phyloP scores from a whole-genome alignment of 2,888 invertebrate genomes.

The Cosmopolites sordidus region DNA sequence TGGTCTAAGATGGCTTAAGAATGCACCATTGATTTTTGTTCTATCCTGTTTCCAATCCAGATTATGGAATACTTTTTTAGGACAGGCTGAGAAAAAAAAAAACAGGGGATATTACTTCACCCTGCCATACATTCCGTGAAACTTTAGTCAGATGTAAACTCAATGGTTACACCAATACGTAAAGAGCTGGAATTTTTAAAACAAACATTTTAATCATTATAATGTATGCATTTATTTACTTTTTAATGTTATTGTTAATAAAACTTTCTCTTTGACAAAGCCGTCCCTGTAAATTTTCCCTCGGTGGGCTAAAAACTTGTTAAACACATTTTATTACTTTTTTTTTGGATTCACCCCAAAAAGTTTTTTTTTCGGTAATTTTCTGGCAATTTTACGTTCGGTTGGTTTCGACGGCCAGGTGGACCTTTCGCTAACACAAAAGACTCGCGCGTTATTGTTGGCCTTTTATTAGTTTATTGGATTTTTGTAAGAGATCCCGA shows the following conservation, averaged over 20 bases:
- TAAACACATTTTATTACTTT: constrained; percentile 42
- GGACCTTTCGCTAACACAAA: constrained; percentile 35
- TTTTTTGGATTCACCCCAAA: constrained; percentile 39
- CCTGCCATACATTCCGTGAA: too few species aligned
- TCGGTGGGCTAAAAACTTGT: constrained; percentile 35
- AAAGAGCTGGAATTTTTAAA: too few species aligned
- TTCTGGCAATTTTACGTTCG: constrained; percentile 46
- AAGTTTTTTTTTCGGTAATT: constrained; percentile 38
- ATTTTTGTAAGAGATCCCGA: constrained; percentile 39
- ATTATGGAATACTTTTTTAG: too few species aligned
- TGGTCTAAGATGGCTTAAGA: too few species aligned
- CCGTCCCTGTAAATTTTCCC: constrained; percentile 16
- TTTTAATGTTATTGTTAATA: background rate
- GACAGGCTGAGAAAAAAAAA: too few species aligned
- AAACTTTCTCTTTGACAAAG: background rate
- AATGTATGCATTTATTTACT: background rate
- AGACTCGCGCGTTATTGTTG: constrained; percentile 39
- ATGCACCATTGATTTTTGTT: too few species aligned
- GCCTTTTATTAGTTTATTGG: constrained; percentile 41
- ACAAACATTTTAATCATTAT: too few species aligned
- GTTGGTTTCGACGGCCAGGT: constrained; percentile 40
- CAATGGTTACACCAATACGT: too few species aligned
- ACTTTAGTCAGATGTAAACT: too few species aligned
- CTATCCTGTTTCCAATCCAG: too few species aligned
- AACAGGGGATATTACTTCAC: too few species aligned